Evolutionary conservation across 2,888 invertebrate species (phyloP).

Genomic region (Odontothrips loti): DNA sequence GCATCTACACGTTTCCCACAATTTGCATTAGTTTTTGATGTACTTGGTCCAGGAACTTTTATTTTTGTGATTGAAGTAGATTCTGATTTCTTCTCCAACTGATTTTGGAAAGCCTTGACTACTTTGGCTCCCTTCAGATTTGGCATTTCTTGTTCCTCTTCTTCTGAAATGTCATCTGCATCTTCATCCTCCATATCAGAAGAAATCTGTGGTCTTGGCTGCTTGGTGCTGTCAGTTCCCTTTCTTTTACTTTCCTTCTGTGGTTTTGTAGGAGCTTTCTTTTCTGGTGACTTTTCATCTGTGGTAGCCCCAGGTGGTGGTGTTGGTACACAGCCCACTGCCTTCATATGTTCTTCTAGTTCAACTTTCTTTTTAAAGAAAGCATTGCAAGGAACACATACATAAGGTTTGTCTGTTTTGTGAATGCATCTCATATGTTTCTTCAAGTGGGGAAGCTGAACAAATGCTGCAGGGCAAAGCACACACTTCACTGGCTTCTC

Average conservation of each 20-base stretch:
- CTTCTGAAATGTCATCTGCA: not conserved
- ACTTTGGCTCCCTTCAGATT: conserved; percentile 12
- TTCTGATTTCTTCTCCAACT: not conserved
- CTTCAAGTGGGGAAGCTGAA: conserved; percentile 80
- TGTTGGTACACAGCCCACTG: conserved; percentile 5
- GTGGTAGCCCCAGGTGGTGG: conserved; percentile 25
- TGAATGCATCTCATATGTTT: conserved; percentile 84
- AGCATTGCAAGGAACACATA: conserved; percentile 65
- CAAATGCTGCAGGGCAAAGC: conserved; percentile 58
- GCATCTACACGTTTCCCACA: too few species aligned
- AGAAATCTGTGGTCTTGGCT: too few species aligned
- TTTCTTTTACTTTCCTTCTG: conserved; percentile 29
- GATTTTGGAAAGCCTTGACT: not conserved
- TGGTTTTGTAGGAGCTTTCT: conserved; percentile 30
- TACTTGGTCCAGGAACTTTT: too few species aligned
- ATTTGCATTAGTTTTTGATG: too few species aligned
- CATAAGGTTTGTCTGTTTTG: conserved; percentile 70
- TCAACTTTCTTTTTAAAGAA: conserved; percentile 74
- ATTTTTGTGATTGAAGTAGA: too few species aligned
- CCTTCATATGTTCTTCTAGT: conserved; percentile 60
- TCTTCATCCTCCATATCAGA: not conserved
- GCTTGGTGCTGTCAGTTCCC: conserved; percentile 15
- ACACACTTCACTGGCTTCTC: conserved; percentile 70
- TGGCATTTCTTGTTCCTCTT: not conserved
- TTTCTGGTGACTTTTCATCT: conserved; percentile 30